Evolutionary conservation across 2,797 vertebrate species (phyloP), one percentile per base, ranked within the genome.

Genomic region (Falco berigora): DNA sequence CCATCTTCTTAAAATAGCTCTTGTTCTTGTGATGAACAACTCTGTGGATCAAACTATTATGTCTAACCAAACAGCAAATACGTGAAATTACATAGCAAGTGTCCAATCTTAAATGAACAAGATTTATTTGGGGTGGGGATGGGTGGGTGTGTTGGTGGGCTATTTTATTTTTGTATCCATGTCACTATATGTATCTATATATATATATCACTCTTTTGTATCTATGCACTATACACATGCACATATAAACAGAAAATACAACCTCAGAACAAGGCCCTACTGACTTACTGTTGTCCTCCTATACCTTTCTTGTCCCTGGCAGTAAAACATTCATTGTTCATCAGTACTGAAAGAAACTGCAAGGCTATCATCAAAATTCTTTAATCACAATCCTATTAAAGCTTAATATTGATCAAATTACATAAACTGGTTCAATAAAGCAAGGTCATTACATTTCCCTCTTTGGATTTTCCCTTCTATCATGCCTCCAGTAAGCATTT

Each of bases 371-470:
- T 89, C 78, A 78, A 96, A 96, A 86, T 69, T 96, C 49, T 85
- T 50, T 85, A 94, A 93, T 94, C 64, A 77, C 55, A 81, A 86
- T 77, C 32, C 83, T 84, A 93, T 91, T 97, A 95, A 93, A 97
- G 64, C 52, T 91, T 88, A 91, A 79, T 64, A 97, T 92, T 93
- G 95, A 97, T 96, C 88, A 96, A 95, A 95, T 94, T 96, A 94
- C 47, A 92, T 96, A 94, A 94, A 92, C 53, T 83, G 34, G 89
- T 91, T 97, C 96, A 92, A 97, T 94, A 93, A 87, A 96, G 85
- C 84, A 95, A 95, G 76, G 92, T 94, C 92, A 93, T 96, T 92
- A 94, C 49, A 88, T 85, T 86, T 90, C 28, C 20, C 25, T 90
- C n/a, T 91, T 67, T 82, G 62, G 34, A 81, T 91, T 84, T 94